Base-by-base conservation (phyloP, 30 jellyfish, hydroid and myxozoan genomes). In the Haliclystus octoradiatus region DNA sequence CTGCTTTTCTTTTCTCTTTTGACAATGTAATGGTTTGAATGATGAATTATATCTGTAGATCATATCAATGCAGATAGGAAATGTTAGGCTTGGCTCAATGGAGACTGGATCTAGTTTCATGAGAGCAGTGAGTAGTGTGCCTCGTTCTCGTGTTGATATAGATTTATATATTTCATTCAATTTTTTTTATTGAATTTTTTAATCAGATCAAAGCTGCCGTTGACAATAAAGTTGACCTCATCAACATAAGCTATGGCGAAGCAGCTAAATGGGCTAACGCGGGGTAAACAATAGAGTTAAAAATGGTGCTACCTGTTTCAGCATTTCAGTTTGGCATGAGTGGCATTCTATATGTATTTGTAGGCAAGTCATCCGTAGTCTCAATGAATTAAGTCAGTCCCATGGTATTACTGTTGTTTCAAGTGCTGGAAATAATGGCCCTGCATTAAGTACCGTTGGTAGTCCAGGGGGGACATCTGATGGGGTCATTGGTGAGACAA, bases 391-490 rank as follows among this genome's bases (percentile, higher is more conserved):
- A 62, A 84, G 75, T 0, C 70, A 65, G 47, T 82, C 72, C 33
- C 85, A 89, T 57, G 71, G 76, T 12, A 82, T 89, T 28, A 68
- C 81, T 13, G 80, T 89, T 50, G 88, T 89, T 29, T 82, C 98
- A 50, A 89, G 98, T 89, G 98, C 98, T 28, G 98, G 98, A 31
- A 89, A 89, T 63, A 89, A 89, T 81, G 98, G 98, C 4, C 98
- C 98, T 28, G 98, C 95, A 1, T 74, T 89, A 50, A 70, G 93
- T 24, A 89, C 98, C 15, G 85, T 77, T 49, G 95, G 98, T 5
- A 79, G 93, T 25, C 98, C 98, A 1, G 94, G 92, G 31, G 95
- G 82, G 3, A 83, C 94, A 31, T 62, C 95, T 26, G 86, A 62
- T 1, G 62, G 52, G 12, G 92, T 89, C 4, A 79, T 85, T 33